phyloP scores from a whole-genome alignment of 2,888 invertebrate genomes.

The Agapetus fuscipes region DNA sequence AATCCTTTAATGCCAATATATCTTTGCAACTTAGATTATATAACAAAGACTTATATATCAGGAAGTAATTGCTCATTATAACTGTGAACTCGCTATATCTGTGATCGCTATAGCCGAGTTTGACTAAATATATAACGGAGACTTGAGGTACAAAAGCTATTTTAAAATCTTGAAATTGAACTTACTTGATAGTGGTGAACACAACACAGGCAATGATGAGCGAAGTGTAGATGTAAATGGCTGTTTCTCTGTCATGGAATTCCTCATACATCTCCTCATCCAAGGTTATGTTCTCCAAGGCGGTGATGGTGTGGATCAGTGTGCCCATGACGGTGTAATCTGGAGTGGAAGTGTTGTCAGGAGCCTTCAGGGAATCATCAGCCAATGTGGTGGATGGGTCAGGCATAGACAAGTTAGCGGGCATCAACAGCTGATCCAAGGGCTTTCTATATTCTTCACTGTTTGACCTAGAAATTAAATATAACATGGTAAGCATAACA shows the following conservation, averaged over 20 bases:
- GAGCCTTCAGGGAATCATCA: not conserved
- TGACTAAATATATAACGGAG: too few relatives aligned
- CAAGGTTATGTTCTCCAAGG: constrained; percentile 28
- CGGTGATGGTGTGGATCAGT: constrained; percentile 29
- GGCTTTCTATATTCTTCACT: constrained; percentile 11
- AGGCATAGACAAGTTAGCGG: not conserved
- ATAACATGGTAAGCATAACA: not conserved
- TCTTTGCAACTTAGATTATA: too few relatives aligned
- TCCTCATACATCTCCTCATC: constrained; percentile 1
- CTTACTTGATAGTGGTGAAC: constrained; percentile 46
- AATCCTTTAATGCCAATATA: too few relatives aligned
- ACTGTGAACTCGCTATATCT: too few relatives aligned
- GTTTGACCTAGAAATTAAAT: constrained; percentile 11
- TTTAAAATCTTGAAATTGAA: too few relatives aligned
- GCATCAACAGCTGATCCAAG: not conserved
- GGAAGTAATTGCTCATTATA: too few relatives aligned
- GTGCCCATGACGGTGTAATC: constrained; percentile 30
- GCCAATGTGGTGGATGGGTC: not conserved
- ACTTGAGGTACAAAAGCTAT: too few relatives aligned
- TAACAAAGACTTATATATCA: too few relatives aligned
- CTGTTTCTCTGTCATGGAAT: constrained; percentile 22
- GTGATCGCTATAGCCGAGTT: too few relatives aligned
- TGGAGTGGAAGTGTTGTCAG: not conserved
- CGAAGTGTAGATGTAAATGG: constrained; percentile 49
- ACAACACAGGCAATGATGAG: constrained; percentile 50